Conservation (phyloP, 2,113 vertebrate genomes). For the Poeciliopsis retropinna region DNA sequence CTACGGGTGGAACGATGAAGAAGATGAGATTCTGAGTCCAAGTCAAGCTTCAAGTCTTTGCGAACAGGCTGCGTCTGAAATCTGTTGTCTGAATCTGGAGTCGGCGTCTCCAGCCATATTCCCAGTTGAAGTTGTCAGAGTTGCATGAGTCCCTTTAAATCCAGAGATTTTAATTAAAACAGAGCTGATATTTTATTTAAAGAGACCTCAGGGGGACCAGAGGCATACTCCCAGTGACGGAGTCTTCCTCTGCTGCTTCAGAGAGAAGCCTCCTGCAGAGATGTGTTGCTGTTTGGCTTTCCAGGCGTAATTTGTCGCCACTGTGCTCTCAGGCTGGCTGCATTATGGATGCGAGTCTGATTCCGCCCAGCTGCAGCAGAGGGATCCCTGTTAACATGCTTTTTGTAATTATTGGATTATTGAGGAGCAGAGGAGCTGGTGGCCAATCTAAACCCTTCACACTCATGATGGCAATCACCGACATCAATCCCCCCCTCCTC, state of each 20-base stretch:
- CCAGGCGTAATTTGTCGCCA: not conserved
- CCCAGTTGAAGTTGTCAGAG: not conserved
- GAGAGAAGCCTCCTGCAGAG: constrained; percentile 3
- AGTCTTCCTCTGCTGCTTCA: not conserved
- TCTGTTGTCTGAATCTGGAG: not conserved
- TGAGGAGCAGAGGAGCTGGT: constrained; percentile 53
- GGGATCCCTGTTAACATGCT: constrained; percentile 45
- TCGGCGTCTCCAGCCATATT: not conserved
- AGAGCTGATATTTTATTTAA: not conserved
- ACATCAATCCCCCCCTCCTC: constrained; percentile 48
- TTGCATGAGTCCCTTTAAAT: not conserved
- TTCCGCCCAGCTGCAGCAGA: constrained; percentile 7
- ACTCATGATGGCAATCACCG: constrained; percentile 59
- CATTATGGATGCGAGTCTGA: constrained; percentile 8
- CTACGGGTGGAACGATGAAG: too few species aligned
- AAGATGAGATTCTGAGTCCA: too few species aligned
- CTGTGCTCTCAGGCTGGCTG: not conserved
- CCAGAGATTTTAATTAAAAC: not conserved
- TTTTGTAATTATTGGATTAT: constrained; percentile 62
- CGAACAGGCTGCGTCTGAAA: too few species aligned
- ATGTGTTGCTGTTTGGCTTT: not conserved
- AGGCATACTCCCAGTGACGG: not conserved
- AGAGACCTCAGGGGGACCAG: not conserved
- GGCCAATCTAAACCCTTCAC: constrained; percentile 52
- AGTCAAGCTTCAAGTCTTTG: not conserved